Evolutionary conservation across 2,113 vertebrate genomes (phyloP).

Genomic region (Oncorhynchus masou): DNA sequence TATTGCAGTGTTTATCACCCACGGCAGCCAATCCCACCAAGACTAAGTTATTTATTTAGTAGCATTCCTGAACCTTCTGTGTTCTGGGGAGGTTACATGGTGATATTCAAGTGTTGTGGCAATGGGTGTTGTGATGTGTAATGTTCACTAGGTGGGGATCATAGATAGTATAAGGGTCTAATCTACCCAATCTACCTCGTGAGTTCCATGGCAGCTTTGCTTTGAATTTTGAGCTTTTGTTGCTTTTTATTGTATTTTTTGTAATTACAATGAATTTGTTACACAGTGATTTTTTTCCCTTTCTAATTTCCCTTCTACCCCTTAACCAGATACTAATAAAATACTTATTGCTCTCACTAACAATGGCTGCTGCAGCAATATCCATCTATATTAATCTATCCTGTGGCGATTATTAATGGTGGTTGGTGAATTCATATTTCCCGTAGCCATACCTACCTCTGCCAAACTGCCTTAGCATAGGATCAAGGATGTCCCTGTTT

Average conservation of each 20-base stretch:
- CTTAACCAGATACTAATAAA: neutral
- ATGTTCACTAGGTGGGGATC: constrained; percentile 52
- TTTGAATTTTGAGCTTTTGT: constrained; percentile 13
- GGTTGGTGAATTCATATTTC: constrained; percentile 36
- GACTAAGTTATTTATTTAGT: neutral
- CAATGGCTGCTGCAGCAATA: constrained; percentile 8
- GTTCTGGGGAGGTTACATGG: neutral
- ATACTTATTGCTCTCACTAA: constrained; percentile 1
- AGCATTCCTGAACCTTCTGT: neutral
- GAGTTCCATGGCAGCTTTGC: constrained; percentile 20
- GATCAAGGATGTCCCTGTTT: constrained; percentile 47
- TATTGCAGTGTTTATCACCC: constrained; percentile 60
- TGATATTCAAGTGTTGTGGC: neutral
- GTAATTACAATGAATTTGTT: constrained; percentile 40
- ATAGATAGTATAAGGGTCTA: constrained; percentile 10
- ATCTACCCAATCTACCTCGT: constrained; percentile 9
- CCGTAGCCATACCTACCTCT: neutral
- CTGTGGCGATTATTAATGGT: constrained; percentile 27
- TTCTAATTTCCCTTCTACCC: neutral
- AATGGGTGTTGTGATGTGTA: neutral
- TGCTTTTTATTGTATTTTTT: constrained; percentile 21
- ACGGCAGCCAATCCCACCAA: constrained; percentile 5
- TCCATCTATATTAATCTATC: neutral
- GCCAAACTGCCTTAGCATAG: constrained; percentile 42
- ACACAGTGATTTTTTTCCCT: constrained; percentile 29